These are phyloP conservation scores for Ceratosolen solmsi DNA, from an alignment of 1,140 invertebrate genomes.

Conservation along the genomic window DNA sequence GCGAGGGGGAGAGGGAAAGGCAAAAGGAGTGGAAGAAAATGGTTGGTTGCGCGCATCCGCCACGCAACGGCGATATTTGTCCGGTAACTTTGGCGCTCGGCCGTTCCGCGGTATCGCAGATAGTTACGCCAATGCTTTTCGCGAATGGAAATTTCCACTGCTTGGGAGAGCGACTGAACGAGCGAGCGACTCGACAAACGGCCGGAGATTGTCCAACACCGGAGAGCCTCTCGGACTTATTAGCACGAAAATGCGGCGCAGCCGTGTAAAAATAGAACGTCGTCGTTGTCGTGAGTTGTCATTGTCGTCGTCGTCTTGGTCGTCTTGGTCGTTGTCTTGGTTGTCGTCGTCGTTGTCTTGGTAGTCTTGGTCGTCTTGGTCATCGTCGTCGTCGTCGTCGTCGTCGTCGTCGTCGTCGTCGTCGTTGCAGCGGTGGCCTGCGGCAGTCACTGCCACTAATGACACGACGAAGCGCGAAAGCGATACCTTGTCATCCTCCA, in stretches of 20 bases:
- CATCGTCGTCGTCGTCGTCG: background rate
- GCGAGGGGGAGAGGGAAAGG: background rate
- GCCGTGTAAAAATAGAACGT: constrained; percentile 33
- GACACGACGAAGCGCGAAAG: background rate
- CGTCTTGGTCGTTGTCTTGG: background rate
- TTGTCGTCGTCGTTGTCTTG: background rate
- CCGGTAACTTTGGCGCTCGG: background rate
- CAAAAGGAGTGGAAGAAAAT: too few relatives aligned
- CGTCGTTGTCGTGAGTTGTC: background rate
- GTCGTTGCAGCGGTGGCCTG: background rate
- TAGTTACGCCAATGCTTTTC: constrained; percentile 63
- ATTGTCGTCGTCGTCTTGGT: background rate
- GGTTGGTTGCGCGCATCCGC: too few relatives aligned
- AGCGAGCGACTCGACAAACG: background rate
- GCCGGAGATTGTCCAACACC: background rate
- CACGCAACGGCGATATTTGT: too few relatives aligned
- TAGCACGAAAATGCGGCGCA: constrained; percentile 47
- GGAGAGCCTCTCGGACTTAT: constrained; percentile 54
- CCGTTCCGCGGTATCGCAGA: constrained; percentile 22
- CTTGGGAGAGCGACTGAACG: constrained; percentile 43
- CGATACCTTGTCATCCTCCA: background rate
- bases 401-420: background rate
- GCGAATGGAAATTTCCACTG: constrained; percentile 66
- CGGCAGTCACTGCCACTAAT: too few relatives aligned
- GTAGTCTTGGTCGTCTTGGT: background rate